Conservation (phyloP, 1,140 invertebrate genomes). For the Neelides sp. region DNA sequence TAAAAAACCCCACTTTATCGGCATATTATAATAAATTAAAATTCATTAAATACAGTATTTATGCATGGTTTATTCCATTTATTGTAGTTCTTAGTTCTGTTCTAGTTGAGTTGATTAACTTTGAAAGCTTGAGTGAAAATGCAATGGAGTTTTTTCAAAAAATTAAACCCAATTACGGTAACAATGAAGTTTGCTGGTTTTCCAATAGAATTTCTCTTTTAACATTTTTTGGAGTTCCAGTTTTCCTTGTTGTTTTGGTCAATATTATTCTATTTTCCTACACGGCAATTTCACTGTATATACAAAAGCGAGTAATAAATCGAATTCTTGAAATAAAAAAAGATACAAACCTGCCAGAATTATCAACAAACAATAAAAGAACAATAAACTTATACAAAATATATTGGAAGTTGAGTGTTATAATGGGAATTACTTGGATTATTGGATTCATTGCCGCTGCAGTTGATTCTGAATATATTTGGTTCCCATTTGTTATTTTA, state of each 20-base stretch:
- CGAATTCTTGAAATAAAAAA: conserved; percentile 15
- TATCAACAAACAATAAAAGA: no score
- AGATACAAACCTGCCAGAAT: conserved; percentile 3
- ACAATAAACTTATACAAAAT: conserved; percentile 36
- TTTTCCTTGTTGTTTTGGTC: conserved; percentile 34
- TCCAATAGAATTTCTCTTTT: conserved; percentile 32
- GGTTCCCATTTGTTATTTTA: conserved; percentile 40
- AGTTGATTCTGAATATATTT: conserved; percentile 28
- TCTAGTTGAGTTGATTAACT: conserved; percentile 30
- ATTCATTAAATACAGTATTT: conserved; percentile 33
- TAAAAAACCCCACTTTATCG: no score
- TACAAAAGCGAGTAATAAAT: conserved; percentile 24
- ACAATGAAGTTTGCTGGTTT: conserved; percentile 34
- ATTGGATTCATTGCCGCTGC: conserved; percentile 38
- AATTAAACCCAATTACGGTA: conserved; percentile 33
- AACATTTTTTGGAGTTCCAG: conserved; percentile 38
- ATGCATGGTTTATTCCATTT: conserved; percentile 34
- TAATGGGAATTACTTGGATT: conserved; percentile 43
- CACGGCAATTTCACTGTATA: conserved; percentile 33
- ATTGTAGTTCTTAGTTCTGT: conserved; percentile 32
- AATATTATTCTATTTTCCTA: conserved; percentile 37
- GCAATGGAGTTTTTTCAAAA: conserved; percentile 1
- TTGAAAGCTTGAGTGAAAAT: background rate
- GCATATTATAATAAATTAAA: no score
- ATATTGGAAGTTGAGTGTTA: conserved; percentile 40